phyloP scores from a whole-genome alignment of 2,888 invertebrate species.

The Leptura quadrifasciata region DNA sequence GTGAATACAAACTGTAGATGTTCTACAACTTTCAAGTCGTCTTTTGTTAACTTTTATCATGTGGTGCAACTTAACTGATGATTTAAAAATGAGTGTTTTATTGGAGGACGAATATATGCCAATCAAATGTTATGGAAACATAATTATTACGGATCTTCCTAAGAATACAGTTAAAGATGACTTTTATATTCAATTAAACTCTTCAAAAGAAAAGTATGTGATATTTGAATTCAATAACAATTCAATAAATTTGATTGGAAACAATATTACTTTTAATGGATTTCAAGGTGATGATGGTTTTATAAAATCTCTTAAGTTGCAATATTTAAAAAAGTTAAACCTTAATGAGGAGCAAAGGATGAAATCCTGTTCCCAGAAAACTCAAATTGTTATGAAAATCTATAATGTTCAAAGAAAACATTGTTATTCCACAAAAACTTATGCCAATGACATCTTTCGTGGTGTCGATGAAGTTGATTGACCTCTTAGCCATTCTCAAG shows the following conservation, averaged over 20 bases:
- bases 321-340: conserved; percentile 16
- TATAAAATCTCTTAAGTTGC: conserved; percentile 19
- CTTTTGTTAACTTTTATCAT: conserved; percentile 10
- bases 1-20: conserved; percentile 10
- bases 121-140: conserved; percentile 7
- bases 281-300: conserved; percentile 16
- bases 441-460: neutral
- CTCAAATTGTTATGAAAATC: conserved; percentile 18
- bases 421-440: conserved; percentile 1
- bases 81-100: conserved; percentile 21
- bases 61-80: conserved; percentile 6
- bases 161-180: conserved; percentile 8
- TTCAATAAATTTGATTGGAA: conserved; percentile 24
- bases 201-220: conserved; percentile 25
- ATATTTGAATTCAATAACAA: conserved; percentile 15
- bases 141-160: conserved; percentile 18
- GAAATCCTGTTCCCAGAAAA: neutral
- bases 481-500: neutral
- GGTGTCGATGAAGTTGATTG: conserved; percentile 17
- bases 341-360: conserved; percentile 17
- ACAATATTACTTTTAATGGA: conserved; percentile 23
- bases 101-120: conserved; percentile 17
- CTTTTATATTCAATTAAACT: conserved; percentile 24
- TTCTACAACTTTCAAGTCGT: neutral
- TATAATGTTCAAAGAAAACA: conserved; percentile 13